Evolutionary conservation across 2,113 vertebrate species (phyloP).

Genomic region (Oreocharis arfaki): DNA sequence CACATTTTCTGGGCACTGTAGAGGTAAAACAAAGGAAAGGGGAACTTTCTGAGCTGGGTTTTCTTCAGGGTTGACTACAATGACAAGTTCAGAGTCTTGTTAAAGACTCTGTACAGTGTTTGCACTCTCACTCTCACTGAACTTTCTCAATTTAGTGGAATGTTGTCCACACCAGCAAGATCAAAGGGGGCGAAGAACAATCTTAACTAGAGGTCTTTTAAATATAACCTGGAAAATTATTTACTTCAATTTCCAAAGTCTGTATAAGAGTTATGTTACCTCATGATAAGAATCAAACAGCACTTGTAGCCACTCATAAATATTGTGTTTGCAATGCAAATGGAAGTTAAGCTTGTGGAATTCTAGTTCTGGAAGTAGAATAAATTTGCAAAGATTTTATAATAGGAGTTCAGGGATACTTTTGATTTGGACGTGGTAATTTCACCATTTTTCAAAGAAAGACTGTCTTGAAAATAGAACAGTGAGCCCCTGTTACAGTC

Average conservation of each 20-base stretch:
- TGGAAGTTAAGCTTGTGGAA: not conserved
- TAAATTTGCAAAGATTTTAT: not conserved
- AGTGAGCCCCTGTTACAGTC: not conserved
- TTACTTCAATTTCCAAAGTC: not conserved
- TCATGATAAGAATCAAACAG: not conserved
- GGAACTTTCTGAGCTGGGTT: not conserved
- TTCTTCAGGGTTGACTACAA: not conserved
- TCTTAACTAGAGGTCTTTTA: not conserved
- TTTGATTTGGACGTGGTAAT: not conserved
- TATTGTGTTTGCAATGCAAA: not conserved
- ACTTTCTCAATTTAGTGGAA: not conserved
- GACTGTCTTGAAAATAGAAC: not conserved
- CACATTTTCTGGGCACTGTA: conserved; percentile 77
- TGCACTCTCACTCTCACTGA: not conserved
- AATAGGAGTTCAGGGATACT: not conserved
- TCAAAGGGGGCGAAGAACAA: not conserved
- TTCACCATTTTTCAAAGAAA: not conserved
- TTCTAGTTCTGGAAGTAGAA: not conserved
- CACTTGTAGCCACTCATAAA: not conserved
- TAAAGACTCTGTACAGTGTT: too few species aligned
- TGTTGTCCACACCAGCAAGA: not conserved
- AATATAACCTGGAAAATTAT: not conserved
- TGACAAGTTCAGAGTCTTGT: not conserved
- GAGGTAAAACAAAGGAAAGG: conserved; percentile 67
- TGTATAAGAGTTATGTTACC: not conserved